Evolutionary conservation across 2,888 invertebrate genomes (phyloP).

Genomic region (Lasiommata megera): DNA sequence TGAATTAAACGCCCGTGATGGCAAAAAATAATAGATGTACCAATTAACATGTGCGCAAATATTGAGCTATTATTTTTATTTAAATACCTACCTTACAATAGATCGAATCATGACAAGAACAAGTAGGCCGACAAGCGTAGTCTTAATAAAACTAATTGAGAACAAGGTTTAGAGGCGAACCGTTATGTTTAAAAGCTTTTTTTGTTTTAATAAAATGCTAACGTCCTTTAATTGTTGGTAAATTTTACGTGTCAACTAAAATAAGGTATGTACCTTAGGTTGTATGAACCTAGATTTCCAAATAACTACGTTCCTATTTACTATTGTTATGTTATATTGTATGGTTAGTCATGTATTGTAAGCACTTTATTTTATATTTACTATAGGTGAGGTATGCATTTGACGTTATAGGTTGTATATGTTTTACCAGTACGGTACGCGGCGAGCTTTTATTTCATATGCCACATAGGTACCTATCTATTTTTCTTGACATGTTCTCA

Average conservation of each 20-base stretch:
- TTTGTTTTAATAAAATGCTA: conserved; percentile 14
- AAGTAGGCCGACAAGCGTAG: conserved; percentile 21
- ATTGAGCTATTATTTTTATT: conserved; percentile 25
- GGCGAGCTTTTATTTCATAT: too few relatives aligned
- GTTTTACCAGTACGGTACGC: too few relatives aligned
- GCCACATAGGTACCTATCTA: too few relatives aligned
- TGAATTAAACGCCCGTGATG: conserved; percentile 54
- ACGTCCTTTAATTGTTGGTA: conserved; percentile 5
- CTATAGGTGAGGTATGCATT: too few relatives aligned
- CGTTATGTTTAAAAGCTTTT: conserved; percentile 18
- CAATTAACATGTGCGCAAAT: conserved; percentile 37
- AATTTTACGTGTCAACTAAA: background rate
- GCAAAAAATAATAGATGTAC: conserved; percentile 37
- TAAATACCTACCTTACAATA: conserved; percentile 23
- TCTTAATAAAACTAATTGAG: conserved; percentile 25
- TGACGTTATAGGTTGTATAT: too few relatives aligned
- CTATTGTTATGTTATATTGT: too few relatives aligned
- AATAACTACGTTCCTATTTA: too few relatives aligned
- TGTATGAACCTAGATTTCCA: too few relatives aligned
- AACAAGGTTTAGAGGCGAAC: conserved; percentile 16
- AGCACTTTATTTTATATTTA: too few relatives aligned
- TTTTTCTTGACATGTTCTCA: too few relatives aligned
- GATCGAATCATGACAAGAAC: conserved; percentile 26
- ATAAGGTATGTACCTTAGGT: too few relatives aligned
- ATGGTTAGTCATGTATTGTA: too few relatives aligned